Evolutionary conservation across 1,140 invertebrate genomes (phyloP), one percentile per base, ranked within the genome.

Genomic region (Conus betulinus): DNA sequence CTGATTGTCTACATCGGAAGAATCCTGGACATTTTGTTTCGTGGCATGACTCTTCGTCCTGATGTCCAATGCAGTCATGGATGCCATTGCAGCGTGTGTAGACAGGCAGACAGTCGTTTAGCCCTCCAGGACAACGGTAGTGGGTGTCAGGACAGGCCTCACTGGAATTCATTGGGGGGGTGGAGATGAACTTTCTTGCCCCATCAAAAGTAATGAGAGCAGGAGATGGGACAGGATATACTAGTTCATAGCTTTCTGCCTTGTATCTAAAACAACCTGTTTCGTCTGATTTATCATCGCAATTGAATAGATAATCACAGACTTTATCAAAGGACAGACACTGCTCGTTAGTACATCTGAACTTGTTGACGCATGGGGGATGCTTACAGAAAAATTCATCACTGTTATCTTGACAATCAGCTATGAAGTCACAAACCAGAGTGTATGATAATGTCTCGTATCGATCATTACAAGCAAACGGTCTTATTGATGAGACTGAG

Each of bases 81-180:
- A 86, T n/a, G 0, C 88, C 88, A 67, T 89, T 89, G 39, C 88
- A 89, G 10, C 84, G 74, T 55, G 85, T 81, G 57, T 86, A 87
- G 5, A 87, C 53, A 60, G 86, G 88, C 23, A 87, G 71, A 39
- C 85, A 85, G n/a, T 84, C 20, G 51, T 23, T 67, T 13, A 63
- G 4, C 20, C 63, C 85, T 67, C 27, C 27, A 7, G 39, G 7
- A 82, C 88, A 89, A 27, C 81, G 71, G 55, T 78, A 79, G 67
- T 89, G 88, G 10, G 84, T 89, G 3, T 79, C 51, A 8, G 88
- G 88, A 71, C 88, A 89, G 23, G 7, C 0, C 20, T 20, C 17
- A 13, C 52, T 51, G 15, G 23, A 0, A 10, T n/a, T 51, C 39
- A 23, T 76, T 71, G 17, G n/a, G 17, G 17, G n/a, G 17, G 10